Evolutionary conservation across 2,113 vertebrate species (phyloP).

Genomic region (Forbesichthys agassizii): DNA sequence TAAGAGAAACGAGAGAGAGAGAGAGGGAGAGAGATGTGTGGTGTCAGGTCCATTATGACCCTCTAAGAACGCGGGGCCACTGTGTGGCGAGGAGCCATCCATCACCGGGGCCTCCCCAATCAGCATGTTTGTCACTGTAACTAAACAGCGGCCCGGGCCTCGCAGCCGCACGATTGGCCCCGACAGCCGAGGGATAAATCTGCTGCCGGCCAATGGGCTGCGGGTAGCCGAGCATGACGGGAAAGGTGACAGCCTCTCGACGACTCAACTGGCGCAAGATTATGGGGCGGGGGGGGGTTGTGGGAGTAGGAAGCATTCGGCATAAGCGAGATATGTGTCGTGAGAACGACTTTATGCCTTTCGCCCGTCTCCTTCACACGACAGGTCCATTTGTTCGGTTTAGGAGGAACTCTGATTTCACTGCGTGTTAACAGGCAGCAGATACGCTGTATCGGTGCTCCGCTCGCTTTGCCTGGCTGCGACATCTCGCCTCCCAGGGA

Average conservation of each 20-base stretch:
- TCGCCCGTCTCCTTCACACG: slow-evolving; percentile 45
- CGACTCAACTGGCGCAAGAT: slow-evolving; percentile 76
- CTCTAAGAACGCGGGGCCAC: slow-evolving; percentile 81
- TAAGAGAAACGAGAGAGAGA: slow-evolving; percentile 33
- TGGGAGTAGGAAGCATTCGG: slow-evolving; percentile 71
- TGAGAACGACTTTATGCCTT: slow-evolving; percentile 50
- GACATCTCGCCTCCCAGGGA: slow-evolving; percentile 18
- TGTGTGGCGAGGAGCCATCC: slow-evolving; percentile 81
- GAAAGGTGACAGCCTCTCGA: slow-evolving; percentile 71
- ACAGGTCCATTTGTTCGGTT: slow-evolving; percentile 77
- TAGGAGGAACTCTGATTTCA: slow-evolving; percentile 59
- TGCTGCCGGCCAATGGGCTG: slow-evolving; percentile 79
- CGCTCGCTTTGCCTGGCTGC: slow-evolving; percentile 52
- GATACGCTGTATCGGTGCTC: slow-evolving; percentile 47
- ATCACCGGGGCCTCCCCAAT: slow-evolving; percentile 84
- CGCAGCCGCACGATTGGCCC: slow-evolving; percentile 77
- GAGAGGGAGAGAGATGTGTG: slow-evolving; percentile 76
- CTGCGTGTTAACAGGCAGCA: slow-evolving; percentile 65
- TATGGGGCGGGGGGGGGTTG: slow-evolving; percentile 67
- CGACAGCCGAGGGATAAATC: slow-evolving; percentile 85
- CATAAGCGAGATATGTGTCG: slow-evolving; percentile 55
- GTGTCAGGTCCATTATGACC: slow-evolving; percentile 82
- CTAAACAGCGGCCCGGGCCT: slow-evolving; percentile 78
- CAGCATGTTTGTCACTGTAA: slow-evolving; percentile 86
- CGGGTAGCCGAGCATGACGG: slow-evolving; percentile 76